phyloP scores from a whole-genome alignment of 2,113 vertebrate genomes.

The Nycticorax nycticorax region DNA sequence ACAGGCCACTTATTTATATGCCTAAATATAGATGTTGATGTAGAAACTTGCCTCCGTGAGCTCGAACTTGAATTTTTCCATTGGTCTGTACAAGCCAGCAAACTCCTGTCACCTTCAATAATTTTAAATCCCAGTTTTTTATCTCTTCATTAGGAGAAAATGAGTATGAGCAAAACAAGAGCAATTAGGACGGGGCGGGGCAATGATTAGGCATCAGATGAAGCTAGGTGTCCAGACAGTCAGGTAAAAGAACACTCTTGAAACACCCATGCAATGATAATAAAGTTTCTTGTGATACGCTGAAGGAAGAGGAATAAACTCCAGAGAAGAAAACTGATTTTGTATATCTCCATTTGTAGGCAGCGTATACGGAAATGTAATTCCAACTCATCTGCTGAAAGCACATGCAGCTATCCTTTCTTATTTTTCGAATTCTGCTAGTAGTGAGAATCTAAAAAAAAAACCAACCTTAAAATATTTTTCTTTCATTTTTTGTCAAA shows the following conservation, averaged over 20 bases:
- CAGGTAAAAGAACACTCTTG: background rate
- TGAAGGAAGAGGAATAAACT: background rate
- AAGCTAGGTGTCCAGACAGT: background rate
- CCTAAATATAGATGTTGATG: background rate
- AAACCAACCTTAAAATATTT: background rate
- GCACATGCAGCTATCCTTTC: background rate
- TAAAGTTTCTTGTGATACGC: background rate
- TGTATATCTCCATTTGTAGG: background rate
- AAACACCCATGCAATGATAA: background rate
- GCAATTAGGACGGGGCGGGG: background rate
- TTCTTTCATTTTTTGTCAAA: background rate
- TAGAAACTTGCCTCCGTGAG: background rate
- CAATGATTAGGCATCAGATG: background rate
- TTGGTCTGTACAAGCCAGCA: background rate
- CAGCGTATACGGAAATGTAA: background rate
- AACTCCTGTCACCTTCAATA: background rate
- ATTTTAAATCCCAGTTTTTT: background rate
- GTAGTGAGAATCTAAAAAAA: background rate
- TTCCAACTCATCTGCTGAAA: background rate
- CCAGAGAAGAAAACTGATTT: background rate
- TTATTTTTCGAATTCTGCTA: background rate
- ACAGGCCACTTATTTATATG: background rate
- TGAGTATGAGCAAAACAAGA: background rate
- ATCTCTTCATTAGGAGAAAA: background rate
- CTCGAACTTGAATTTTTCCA: background rate